Conservation (phyloP, 1,140 invertebrate species). For the Diprion similis region DNA sequence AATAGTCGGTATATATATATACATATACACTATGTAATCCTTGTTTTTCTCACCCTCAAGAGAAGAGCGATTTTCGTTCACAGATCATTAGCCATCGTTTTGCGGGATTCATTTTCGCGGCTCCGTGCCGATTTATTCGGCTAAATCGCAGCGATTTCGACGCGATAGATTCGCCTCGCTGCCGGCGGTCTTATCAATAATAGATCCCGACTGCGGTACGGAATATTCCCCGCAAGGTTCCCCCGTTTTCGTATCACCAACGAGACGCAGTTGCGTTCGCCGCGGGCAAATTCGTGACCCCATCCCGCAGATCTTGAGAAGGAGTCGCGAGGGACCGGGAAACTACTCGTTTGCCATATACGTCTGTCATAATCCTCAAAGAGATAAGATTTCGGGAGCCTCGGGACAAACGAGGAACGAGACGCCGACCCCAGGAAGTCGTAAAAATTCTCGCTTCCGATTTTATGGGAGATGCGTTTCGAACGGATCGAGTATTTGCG, state of each 20-base stretch:
- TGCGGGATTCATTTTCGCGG: no score
- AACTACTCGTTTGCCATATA: slow-evolving; percentile 7
- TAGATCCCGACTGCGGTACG: neutral
- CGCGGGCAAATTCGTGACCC: neutral
- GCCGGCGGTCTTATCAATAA: neutral
- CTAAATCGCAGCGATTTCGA: neutral
- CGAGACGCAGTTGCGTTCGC: neutral
- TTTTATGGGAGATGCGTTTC: no score
- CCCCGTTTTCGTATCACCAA: neutral
- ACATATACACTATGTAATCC: no score
- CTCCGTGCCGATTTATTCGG: no score
- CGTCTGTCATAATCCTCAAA: slow-evolving; percentile 4
- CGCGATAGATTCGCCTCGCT: neutral
- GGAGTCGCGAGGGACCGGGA: slow-evolving; percentile 6
- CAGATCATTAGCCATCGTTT: no score
- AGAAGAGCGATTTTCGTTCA: no score
- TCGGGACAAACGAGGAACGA: neutral
- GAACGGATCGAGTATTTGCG: no score
- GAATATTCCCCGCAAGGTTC: neutral
- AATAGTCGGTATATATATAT: no score
- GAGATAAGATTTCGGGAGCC: slow-evolving; percentile 3
- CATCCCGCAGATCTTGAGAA: neutral
- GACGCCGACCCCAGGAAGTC: no score
- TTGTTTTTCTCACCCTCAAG: no score
- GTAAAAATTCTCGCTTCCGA: no score